Conservation (phyloP, 2,888 invertebrate genomes). For the Dioctria rufipes region DNA sequence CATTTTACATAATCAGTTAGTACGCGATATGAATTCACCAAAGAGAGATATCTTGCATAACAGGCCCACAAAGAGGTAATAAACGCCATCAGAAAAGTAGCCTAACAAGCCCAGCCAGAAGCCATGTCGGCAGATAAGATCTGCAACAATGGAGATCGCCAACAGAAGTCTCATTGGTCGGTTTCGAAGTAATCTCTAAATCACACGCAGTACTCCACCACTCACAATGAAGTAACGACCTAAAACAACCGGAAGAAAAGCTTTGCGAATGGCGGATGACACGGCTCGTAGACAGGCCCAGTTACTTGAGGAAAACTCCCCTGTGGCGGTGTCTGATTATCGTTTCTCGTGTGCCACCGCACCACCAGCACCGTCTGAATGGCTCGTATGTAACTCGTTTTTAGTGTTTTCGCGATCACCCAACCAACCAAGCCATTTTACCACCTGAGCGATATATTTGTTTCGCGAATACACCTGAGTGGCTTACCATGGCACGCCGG, state of each 20-base stretch:
- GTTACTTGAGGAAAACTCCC: conserved; percentile 50
- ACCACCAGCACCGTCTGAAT: conserved; percentile 22
- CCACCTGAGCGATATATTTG: conserved; percentile 49
- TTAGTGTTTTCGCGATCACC: conserved; percentile 53
- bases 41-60: conserved; percentile 28
- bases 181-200: conserved; percentile 24
- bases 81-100: conserved; percentile 36
- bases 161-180: conserved; percentile 38
- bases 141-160: conserved; percentile 52
- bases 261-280: conserved; percentile 51
- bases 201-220: conserved; percentile 42
- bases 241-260: conserved; percentile 44
- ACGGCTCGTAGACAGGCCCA: conserved; percentile 49
- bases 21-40: conserved; percentile 11
- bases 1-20: neutral
- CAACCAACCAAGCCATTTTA: conserved; percentile 51
- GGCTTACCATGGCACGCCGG: neutral
- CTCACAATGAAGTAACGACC: conserved; percentile 29
- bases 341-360: neutral
- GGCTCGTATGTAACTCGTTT: conserved; percentile 39
- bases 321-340: conserved; percentile 51
- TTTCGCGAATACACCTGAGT: conserved; percentile 11
- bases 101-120: conserved; percentile 50
- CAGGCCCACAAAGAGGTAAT: conserved; percentile 27
- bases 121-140: conserved; percentile 51